These are phyloP conservation scores for Buteo buteo DNA, from an alignment of 2,113 vertebrate genomes.

Conservation along the genomic window DNA sequence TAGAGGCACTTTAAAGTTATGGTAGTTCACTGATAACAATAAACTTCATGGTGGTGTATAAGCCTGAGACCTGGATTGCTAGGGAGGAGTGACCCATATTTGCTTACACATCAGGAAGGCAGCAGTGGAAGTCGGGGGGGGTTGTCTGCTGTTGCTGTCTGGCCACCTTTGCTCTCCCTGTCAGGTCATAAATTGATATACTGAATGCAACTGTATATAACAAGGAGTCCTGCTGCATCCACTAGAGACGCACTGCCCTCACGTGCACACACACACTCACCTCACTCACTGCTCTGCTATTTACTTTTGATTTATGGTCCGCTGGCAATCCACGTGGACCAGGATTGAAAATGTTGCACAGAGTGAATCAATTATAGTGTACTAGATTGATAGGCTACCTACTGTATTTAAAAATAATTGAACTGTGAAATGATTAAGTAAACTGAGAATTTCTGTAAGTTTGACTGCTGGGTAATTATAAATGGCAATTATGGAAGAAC, in stretches of 20 bases:
- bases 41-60: neutral
- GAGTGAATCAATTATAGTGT: slow-evolving; percentile 28
- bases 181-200: neutral
- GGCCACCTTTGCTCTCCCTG: neutral
- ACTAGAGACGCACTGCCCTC: neutral
- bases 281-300: neutral
- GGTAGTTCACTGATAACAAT: neutral
- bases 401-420: slow-evolving; percentile 56
- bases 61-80: neutral
- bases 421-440: slow-evolving; percentile 41
- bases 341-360: neutral
- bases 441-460: slow-evolving; percentile 28
- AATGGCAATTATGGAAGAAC: neutral
- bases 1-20: neutral
- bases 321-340: neutral
- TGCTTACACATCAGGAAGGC: neutral
- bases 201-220: neutral
- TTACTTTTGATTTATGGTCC: slow-evolving; percentile 29
- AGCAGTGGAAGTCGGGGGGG: neutral
- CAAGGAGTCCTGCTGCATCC: neutral
- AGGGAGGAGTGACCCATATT: neutral
- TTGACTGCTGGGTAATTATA: slow-evolving; percentile 7
- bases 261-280: fast-evolving
- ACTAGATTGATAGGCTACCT: slow-evolving; percentile 29
- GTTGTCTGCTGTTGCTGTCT: neutral